Conservation (phyloP, 2,113 vertebrate genomes). For the Limnothrissa miodon region DNA sequence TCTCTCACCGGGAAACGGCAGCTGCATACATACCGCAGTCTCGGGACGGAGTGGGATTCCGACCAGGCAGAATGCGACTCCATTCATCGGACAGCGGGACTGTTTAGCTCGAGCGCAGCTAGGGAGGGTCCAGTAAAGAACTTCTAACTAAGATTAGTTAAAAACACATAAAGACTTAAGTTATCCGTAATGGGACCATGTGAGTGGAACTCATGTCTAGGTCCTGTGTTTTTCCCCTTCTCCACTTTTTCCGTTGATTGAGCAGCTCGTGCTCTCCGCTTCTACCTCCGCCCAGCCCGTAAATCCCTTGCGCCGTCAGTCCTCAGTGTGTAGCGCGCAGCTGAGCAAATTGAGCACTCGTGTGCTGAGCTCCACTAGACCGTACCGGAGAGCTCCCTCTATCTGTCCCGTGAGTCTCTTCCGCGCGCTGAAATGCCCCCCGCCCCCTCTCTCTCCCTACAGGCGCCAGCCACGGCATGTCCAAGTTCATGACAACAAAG, state of each 20-base stretch:
- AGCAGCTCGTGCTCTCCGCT: constrained; percentile 49
- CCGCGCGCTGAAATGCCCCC: constrained; percentile 8
- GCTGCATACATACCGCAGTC: constrained; percentile 69
- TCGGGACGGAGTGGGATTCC: constrained; percentile 89
- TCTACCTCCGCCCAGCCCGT: constrained; percentile 56
- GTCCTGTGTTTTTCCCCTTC: constrained; percentile 43
- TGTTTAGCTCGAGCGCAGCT: constrained; percentile 40
- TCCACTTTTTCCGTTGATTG: constrained; percentile 50
- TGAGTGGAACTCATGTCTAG: background rate
- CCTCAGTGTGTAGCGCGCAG: constrained; percentile 51
- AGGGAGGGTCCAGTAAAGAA: constrained; percentile 18
- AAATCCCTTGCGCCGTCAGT: constrained; percentile 55
- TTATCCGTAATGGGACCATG: background rate
- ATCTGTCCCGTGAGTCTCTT: constrained; percentile 40
- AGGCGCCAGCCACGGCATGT: constrained; percentile 22
- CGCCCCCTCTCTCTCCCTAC: background rate
- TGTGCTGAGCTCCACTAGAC: constrained; percentile 13
- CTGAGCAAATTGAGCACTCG: constrained; percentile 45
- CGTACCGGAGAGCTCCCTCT: constrained; percentile 60
- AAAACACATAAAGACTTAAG: background rate
- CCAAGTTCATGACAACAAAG: constrained; percentile 50
- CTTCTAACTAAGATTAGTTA: background rate
- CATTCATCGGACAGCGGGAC: constrained; percentile 88
- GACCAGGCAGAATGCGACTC: constrained; percentile 97
- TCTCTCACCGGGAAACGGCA: background rate